Base-by-base conservation (phyloP, 2,888 invertebrate genomes). In the Metellina segmentata region DNA sequence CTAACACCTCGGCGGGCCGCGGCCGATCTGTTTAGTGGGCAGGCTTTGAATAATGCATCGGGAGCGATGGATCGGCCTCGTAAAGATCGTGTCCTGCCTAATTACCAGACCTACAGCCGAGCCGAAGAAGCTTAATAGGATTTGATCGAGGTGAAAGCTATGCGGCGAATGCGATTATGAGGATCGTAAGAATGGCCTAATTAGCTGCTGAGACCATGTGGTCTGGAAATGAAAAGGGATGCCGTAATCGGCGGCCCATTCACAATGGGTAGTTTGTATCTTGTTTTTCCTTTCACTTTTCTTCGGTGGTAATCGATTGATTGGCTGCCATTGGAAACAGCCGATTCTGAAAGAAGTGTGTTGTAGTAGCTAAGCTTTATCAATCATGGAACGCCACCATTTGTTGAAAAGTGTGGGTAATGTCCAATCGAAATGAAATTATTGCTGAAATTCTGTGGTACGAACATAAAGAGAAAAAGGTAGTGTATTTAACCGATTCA, bases 1-100 rank as follows among this genome's bases (percentile, higher is more conserved):
- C 91, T 88, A 91, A 91, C 91, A 91, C 91, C 91, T 91, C 82
- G 70, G 77, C 77, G 72, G 83, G 34, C 34, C 34, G 34, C 34
- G 34, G 34, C 34, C 34, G 34, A 71, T 70, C 48, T 78, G 48
- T 52, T 89, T 85, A 51, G 49, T 71, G 78, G 49, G 34, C 75
- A 72, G n/a, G 20, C 20, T 52, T 34, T 85, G 81, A 86, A 85
- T 90, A 90, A 85, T 90, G 90, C 85, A 78, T 87, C 61, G 61
- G 61, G 61, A 34, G 71, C 49, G 11, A 51, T 78, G 69, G 78
- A 86, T 82, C 87, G 34, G 34, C 61, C 53, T 89, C 78, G 71
- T 89, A 83, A 85, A 83, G 75, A 72, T 51, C 83, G 81, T 61
- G 72, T 52, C 16, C 70, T 82, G 72, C 72, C 79, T 74, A 85